Conservation (phyloP, 2,888 invertebrate species). For the Meiosimyza platycephala region DNA sequence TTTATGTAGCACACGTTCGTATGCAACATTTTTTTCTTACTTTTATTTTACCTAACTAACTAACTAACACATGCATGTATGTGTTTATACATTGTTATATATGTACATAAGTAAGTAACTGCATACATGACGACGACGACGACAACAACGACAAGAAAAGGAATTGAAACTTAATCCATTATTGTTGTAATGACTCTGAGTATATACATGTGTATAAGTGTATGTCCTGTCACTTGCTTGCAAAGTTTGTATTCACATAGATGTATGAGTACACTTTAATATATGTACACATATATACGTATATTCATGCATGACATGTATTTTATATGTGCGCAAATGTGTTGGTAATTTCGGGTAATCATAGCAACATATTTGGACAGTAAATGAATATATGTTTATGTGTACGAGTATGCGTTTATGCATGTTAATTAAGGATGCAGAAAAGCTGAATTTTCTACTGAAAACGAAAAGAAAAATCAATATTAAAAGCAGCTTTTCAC, state of each 20-base stretch:
- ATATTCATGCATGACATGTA: neutral
- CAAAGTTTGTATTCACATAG: neutral
- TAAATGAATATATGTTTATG: neutral
- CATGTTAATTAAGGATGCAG: slow-evolving; percentile 40
- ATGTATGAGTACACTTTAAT: too few relatives aligned
- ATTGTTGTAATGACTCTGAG: slow-evolving; percentile 47
- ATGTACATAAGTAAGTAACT: neutral
- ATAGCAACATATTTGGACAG: slow-evolving; percentile 39
- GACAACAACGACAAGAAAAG: neutral
- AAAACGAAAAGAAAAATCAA: slow-evolving; percentile 28
- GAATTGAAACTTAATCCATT: slow-evolving; percentile 50
- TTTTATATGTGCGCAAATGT: slow-evolving; percentile 27
- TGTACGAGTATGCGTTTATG: neutral
- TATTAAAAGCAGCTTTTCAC: slow-evolving; percentile 23
- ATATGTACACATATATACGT: neutral
- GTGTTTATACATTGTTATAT: slow-evolving; percentile 14
- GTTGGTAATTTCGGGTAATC: slow-evolving; percentile 39
- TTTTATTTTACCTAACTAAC: neutral
- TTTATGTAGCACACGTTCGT: neutral
- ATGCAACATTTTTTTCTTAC: neutral
- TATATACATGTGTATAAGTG: neutral
- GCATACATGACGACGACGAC: slow-evolving; percentile 7
- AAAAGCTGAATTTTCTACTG: slow-evolving; percentile 4
- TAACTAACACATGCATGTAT: neutral
- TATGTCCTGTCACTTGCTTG: slow-evolving; percentile 18